Base-by-base conservation (phyloP, 2,797 vertebrate species). In the Megaceryle alcyon region DNA sequence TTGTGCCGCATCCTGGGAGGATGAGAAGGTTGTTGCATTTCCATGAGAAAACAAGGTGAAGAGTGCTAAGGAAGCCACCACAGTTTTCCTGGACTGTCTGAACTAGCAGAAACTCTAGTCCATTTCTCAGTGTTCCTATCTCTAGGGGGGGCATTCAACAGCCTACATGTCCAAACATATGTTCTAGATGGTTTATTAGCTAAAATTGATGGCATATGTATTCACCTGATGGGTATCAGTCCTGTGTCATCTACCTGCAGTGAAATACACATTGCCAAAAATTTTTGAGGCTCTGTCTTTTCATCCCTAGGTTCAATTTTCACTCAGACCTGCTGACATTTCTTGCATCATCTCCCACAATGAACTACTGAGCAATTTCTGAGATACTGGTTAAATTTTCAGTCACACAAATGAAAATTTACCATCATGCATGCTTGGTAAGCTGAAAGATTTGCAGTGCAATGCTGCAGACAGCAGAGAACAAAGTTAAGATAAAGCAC, bases 231-330 rank as follows among this genome's bases (percentile, higher is more conserved):
- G 68, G 37, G 28, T 61, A 75, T 80, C 51, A 70, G 25, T 13
- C 29, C n/a, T 63, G 2, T 63, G 29, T 65, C 79, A 82, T 31
- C 53, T 26, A 82, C 75, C 51, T 56, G 56, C n/a, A 82, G 60
- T 21, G 17, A 93, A 81, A 54, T 71, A 10, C 25, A 35, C 48
- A 35, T 39, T 57, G 29, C 3, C 61, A 69, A 48, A 7, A 79
- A 44, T 75, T 86, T 37, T 41, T 65, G 35, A 71, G 35, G 57
- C 29, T 35, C 35, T 63, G 2, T 44, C 43, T 72, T 2, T 63
- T 78, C 48, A 57, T 6, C 35, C 14, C 2, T 1, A 22, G 17
- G 14, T 70, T 94, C 0, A 0, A 61, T 39, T 60, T 0, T 0
- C 14, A 16, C 18, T 59, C 26, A 61, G 39, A 75, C 29, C 11